A percentile compares a stretch with the other conserved stretches of the same genome.
phyloP scores from a whole-genome alignment of 1,140 invertebrate genomes.

The Rhopalosiphum maidis region DNA sequence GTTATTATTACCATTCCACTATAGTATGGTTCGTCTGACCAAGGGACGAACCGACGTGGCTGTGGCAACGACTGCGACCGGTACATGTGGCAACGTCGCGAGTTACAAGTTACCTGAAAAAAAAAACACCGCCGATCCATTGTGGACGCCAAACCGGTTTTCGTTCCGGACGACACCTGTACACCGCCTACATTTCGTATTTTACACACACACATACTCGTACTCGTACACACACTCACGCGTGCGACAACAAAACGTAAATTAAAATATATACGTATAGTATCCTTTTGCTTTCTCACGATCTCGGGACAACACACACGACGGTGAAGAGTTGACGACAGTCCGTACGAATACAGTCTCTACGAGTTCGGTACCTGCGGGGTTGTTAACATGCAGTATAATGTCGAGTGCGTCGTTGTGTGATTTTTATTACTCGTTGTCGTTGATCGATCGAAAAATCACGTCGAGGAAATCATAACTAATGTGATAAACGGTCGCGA shows the following conservation, averaged over 20 bases:
- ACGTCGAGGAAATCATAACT: neutral
- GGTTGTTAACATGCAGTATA: neutral
- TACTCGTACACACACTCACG: neutral
- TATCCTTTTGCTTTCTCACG: constrained; percentile 52
- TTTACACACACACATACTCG: constrained; percentile 31
- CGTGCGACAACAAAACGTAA: constrained; percentile 31
- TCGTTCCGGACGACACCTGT: constrained; percentile 56
- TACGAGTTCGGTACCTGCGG: neutral
- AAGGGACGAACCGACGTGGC: neutral
- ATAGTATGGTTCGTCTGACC: constrained; percentile 32
- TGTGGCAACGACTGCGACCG: neutral
- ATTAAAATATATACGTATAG: constrained; percentile 40
- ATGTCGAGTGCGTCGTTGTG: neutral
- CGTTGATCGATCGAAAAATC: neutral
- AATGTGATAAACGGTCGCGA: neutral
- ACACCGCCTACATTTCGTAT: constrained; percentile 48
- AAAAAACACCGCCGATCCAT: constrained; percentile 39
- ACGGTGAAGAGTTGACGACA: neutral
- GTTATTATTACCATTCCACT: neutral
- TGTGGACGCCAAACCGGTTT: constrained; percentile 48
- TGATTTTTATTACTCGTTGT: neutral
- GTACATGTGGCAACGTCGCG: constrained; percentile 47
- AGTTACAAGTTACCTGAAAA: constrained; percentile 48
- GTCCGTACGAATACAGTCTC: neutral
- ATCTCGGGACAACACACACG: neutral